phyloP scores from a whole-genome alignment of 2,797 vertebrate genomes.

The Smutsia temminckii region DNA sequence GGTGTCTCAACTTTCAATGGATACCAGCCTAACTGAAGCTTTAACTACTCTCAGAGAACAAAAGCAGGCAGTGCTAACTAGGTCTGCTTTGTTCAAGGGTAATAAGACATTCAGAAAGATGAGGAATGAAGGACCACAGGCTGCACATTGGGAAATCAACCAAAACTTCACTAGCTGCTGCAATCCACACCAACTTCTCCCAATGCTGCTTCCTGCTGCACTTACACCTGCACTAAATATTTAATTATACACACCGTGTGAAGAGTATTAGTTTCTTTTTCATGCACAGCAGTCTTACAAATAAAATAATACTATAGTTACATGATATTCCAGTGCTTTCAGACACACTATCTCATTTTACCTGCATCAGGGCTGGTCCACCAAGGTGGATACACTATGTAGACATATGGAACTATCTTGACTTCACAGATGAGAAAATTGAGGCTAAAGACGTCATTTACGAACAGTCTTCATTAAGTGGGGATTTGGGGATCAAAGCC shows the following conservation, averaged over 20 bases:
- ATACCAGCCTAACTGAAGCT: slow-evolving; percentile 86
- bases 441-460: background rate
- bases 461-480: background rate
- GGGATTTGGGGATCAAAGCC: background rate
- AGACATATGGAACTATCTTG: background rate
- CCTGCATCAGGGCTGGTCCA: background rate
- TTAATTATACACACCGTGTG: background rate
- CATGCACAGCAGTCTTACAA: background rate
- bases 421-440: background rate
- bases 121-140: background rate
- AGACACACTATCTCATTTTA: background rate
- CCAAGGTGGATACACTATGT: background rate
- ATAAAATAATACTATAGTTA: background rate
- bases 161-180: background rate
- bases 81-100: slow-evolving; percentile 83
- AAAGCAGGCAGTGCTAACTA: slow-evolving; percentile 79
- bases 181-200: background rate
- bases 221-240: background rate
- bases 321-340: background rate
- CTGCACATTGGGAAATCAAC: slow-evolving; percentile 3
- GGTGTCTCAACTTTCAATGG: slow-evolving; percentile 84
- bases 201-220: background rate
- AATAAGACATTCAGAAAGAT: slow-evolving; percentile 80
- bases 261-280: background rate
- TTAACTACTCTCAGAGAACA: slow-evolving; percentile 84